Evolutionary conservation across 2,888 invertebrate species (phyloP).

Genomic region (Aromia moschata): DNA sequence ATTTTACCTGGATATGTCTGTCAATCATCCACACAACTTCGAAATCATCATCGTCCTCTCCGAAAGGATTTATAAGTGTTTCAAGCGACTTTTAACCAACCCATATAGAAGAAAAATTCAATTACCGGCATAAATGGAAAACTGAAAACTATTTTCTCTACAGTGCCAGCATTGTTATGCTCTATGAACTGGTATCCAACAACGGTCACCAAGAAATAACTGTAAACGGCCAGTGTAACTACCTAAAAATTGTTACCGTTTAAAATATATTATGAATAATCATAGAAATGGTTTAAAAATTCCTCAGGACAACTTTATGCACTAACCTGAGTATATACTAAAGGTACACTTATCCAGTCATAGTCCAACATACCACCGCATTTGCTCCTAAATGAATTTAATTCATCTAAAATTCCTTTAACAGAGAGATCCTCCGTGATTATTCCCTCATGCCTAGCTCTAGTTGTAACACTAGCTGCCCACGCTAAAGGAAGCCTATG

Average conservation of each 20-base stretch:
- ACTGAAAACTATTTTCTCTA: constrained; percentile 31
- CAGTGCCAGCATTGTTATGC: constrained; percentile 60
- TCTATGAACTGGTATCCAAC: constrained; percentile 91
- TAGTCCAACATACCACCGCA: constrained; percentile 80
- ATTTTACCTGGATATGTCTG: constrained; percentile 79
- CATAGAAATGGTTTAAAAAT: no score
- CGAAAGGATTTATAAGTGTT: constrained; percentile 90
- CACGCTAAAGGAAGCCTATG: constrained; percentile 85
- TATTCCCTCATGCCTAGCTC: constrained; percentile 89
- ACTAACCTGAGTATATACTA: constrained; percentile 81
- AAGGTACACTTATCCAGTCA: constrained; percentile 81
- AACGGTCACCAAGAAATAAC: constrained; percentile 87
- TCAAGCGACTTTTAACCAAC: constrained; percentile 94
- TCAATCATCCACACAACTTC: constrained; percentile 95
- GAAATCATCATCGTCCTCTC: constrained; percentile 92
- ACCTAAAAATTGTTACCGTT: no score
- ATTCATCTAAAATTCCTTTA: constrained; percentile 87
- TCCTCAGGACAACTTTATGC: neutral
- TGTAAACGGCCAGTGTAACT: constrained; percentile 91
- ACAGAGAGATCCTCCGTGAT: constrained; percentile 93
- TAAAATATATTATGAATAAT: no score
- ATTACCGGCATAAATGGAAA: constrained; percentile 89
- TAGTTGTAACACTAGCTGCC: constrained; percentile 89
- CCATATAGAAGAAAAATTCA: constrained; percentile 89
- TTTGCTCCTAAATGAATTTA: constrained; percentile 84